A percentile compares a stretch with the other conserved stretches of the same genome.
Evolutionary conservation across 2,888 invertebrate species (phyloP).

Genomic region (Polydrusus pterygomalis): DNA sequence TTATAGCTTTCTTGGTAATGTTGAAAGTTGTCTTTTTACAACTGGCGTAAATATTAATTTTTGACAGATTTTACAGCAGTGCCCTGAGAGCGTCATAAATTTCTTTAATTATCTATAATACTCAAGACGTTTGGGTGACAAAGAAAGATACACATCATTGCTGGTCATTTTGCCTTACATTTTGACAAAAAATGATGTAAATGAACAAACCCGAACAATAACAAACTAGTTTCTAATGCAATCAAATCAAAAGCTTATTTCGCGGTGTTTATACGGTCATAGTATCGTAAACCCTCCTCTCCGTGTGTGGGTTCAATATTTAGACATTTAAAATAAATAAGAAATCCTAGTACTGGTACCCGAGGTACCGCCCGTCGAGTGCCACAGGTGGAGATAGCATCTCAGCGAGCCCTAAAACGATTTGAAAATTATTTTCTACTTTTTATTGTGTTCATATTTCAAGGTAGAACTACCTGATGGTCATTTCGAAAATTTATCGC

Average conservation of each 20-base stretch:
- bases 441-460: conserved; percentile 26
- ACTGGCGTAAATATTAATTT: conserved; percentile 9
- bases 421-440: conserved; percentile 18
- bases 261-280: too few species aligned
- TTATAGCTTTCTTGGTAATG: conserved; percentile 6
- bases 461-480: conserved; percentile 28
- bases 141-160: too few species aligned
- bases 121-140: too few species aligned
- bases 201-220: too few species aligned
- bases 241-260: too few species aligned
- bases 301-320: conserved; percentile 10
- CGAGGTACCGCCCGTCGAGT: conserved; percentile 7
- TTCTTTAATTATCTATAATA: not conserved
- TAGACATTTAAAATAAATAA: conserved; percentile 21
- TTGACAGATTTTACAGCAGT: conserved; percentile 11
- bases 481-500: conserved; percentile 29
- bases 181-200: too few species aligned
- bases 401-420: conserved; percentile 9
- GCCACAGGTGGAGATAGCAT: conserved; percentile 18
- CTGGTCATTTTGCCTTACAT: too few species aligned
- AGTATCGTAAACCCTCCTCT: not conserved
- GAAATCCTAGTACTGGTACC: conserved; percentile 4
- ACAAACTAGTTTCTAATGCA: too few species aligned
- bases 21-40: conserved; percentile 1
- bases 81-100: not conserved